Conservation (phyloP, 1,140 invertebrate species). For the Halyomorpha halys region DNA sequence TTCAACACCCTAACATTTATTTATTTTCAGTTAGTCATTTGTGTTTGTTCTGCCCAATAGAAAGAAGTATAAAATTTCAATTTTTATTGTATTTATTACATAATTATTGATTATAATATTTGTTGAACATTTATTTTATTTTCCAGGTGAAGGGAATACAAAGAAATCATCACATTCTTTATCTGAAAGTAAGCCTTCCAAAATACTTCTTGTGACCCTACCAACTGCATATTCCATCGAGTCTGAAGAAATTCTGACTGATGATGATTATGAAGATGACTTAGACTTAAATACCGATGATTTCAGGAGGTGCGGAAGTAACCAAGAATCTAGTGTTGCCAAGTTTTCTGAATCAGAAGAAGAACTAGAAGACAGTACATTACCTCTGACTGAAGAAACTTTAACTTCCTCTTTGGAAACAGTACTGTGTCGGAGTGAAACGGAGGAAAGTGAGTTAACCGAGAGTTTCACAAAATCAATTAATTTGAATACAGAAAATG, state of each 20-base stretch:
- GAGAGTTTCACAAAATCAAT: slow-evolving; percentile 8
- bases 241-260: slow-evolving; percentile 7
- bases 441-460: slow-evolving; percentile 3
- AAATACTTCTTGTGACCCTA: slow-evolving; percentile 24
- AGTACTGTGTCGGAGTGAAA: not conserved
- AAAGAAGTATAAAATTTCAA: too few species aligned
- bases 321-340: slow-evolving; percentile 4
- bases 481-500: slow-evolving; percentile 1
- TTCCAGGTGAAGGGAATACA: too few species aligned
- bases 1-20: too few species aligned
- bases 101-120: too few species aligned
- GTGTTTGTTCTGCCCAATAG: too few species aligned
- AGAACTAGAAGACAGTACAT: not conserved
- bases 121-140: too few species aligned
- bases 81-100: too few species aligned
- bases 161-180: too few species aligned
- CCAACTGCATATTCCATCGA: slow-evolving; percentile 20
- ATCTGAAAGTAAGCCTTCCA: not conserved
- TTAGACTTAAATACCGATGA: slow-evolving; percentile 5
- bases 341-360: slow-evolving; percentile 1
- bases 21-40: too few species aligned
- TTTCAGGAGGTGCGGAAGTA: not conserved
- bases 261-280: slow-evolving; percentile 16
- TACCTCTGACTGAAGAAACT: slow-evolving; percentile 8
- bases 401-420: not conserved